Base-by-base conservation (phyloP, 2,797 vertebrate species). In the Chrysocyon brachyurus region DNA sequence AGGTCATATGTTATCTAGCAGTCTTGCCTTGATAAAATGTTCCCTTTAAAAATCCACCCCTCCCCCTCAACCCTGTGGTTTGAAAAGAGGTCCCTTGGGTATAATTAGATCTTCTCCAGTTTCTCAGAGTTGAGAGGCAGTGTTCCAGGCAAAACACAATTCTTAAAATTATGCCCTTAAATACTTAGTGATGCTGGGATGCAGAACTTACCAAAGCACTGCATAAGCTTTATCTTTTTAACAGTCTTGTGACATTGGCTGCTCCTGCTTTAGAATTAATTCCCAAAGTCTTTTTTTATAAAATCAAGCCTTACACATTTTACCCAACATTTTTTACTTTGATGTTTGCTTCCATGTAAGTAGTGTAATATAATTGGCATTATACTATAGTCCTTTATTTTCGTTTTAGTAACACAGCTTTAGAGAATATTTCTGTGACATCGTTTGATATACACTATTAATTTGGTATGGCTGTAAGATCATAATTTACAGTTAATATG, bases 191-290 rank as follows among this genome's bases (percentile, higher is more conserved):
- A 28, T 57, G 70, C 4, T 49, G 14, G 72, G 49, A 46, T 57
- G 17, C 5, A 6, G 28, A 92, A 52, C n/a, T 70, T 68, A 40
- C 12, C 21, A 96, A 57, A 88, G 21, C 8, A 17, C 15, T 49
- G 0, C 6, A 14, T 57, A 2, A 40, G 0, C 22, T 64, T 17
- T 33, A 40, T 61, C 16, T 49, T 75, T 77, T 63, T 46, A 33
- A 28, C 9, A 92, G 21, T 10, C 46, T 88, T 66, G 21, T 66
- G 31, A 87, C 57, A 73, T 96, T 72, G 1, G 1, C 10, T 92
- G 17, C 14, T 87, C 36, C 49, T 90, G 6, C 82, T 95, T 92
- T 90, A 75, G 17, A 95, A 81, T 96, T 87, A 78, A 52, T 73
- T 87, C 19, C 16, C 16, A 1, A 61, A 36, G 26, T 1, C 3